phyloP scores from a whole-genome alignment of 2,113 vertebrate genomes.

The Epinephelus moara region DNA sequence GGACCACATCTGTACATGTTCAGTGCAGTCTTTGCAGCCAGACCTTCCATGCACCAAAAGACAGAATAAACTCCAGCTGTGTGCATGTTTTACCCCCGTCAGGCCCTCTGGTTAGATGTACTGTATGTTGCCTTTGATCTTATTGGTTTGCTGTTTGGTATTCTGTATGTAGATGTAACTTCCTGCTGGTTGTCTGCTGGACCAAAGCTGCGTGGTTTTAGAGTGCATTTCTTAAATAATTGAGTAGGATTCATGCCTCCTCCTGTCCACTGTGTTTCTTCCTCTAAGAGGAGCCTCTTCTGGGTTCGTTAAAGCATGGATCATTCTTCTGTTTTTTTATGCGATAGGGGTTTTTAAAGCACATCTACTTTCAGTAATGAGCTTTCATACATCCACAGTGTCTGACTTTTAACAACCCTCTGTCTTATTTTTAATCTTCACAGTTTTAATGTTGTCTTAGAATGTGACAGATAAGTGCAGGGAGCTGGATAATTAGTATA shows the following conservation, averaged over 20 bases:
- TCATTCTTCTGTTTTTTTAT: conserved; percentile 31
- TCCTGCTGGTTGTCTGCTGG: conserved; percentile 8
- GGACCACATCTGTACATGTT: neutral
- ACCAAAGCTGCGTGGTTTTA: neutral
- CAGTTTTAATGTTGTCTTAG: conserved; percentile 39
- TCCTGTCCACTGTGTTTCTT: conserved; percentile 23
- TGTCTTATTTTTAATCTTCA: too few relatives aligned
- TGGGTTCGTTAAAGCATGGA: conserved; percentile 4
- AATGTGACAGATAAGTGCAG: conserved; percentile 49
- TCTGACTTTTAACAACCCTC: conserved; percentile 28
- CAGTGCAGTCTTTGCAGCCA: neutral
- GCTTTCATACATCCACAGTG: conserved; percentile 41
- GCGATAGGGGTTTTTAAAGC: conserved; percentile 24
- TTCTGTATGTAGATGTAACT: neutral
- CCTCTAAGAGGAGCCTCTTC: neutral
- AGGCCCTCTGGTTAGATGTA: neutral
- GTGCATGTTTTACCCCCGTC: neutral
- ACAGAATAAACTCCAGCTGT: neutral
- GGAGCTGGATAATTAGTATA: conserved; percentile 57
- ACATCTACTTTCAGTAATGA: conserved; percentile 51
- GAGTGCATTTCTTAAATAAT: neutral
- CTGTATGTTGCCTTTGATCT: conserved; percentile 16
- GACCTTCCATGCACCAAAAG: neutral
- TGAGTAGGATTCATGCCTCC: neutral
- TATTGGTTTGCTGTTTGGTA: neutral